Evolutionary conservation across 2,113 vertebrate genomes (phyloP).

Genomic region (Brienomyrus longianalis): DNA sequence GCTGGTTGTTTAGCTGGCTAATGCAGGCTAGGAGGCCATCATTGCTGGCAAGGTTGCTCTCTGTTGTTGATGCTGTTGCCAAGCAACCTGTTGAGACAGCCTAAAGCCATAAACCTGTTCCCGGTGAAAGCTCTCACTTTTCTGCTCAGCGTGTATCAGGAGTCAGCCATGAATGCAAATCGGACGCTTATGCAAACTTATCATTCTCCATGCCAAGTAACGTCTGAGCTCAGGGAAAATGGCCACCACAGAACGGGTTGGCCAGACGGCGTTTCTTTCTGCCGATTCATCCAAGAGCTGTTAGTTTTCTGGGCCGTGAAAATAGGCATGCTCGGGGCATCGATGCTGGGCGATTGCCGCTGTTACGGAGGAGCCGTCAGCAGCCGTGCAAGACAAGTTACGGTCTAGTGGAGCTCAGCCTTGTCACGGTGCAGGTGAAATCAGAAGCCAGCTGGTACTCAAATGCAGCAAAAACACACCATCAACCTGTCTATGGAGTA

Average conservation of each 20-base stretch:
- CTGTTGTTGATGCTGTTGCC: conserved; percentile 9
- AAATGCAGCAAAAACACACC: neutral
- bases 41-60: neutral
- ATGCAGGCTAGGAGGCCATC: neutral
- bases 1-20: neutral
- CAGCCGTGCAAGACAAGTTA: neutral
- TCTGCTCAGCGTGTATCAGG: neutral
- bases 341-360: neutral
- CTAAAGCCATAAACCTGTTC: neutral
- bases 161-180: neutral
- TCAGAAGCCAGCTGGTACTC: neutral
- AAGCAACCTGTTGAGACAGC: conserved; percentile 6
- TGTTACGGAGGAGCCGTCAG: neutral
- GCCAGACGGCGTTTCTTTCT: neutral
- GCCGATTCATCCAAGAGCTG: neutral
- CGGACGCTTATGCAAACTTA: neutral
- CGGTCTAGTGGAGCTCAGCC: neutral
- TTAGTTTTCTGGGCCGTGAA: neutral
- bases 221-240: neutral
- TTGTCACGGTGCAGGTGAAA: neutral
- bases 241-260: neutral
- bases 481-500: neutral
- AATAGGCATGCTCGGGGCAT: neutral
- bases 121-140: conserved; percentile 3
- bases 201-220: neutral